Evolutionary conservation across 2,113 vertebrate genomes (phyloP).

Genomic region (Archocentrus centrarchus): DNA sequence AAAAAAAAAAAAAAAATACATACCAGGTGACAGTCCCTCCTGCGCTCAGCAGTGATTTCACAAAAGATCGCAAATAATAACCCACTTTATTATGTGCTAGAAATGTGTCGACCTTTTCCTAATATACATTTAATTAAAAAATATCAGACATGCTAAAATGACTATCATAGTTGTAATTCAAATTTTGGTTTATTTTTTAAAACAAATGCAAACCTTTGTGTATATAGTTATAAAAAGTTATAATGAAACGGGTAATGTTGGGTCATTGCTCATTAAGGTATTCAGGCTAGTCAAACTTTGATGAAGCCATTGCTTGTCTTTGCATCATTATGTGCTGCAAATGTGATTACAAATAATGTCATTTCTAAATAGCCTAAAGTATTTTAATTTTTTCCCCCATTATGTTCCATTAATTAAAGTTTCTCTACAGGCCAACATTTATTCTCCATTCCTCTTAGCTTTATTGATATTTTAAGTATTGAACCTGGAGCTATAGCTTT

Average conservation of each 20-base stretch:
- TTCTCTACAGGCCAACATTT: neutral
- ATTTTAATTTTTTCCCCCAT: neutral
- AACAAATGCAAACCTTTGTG: neutral
- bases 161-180: neutral
- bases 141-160: neutral
- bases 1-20: neutral
- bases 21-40: neutral
- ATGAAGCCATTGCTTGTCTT: neutral
- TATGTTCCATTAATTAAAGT: neutral
- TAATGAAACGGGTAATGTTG: neutral
- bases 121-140: neutral
- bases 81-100: too few relatives aligned
- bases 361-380: neutral
- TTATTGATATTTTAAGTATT: neutral
- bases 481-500: neutral
- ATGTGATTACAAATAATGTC: neutral
- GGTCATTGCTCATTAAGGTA: neutral
- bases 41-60: neutral
- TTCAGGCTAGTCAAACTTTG: neutral
- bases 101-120: too few relatives aligned
- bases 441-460: neutral
- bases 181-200: too few relatives aligned
- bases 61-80: too few relatives aligned
- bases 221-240: neutral
- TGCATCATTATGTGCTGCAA: neutral